Conservation (phyloP, 2,113 vertebrate genomes). For the Pygoscelis antarcticus region DNA sequence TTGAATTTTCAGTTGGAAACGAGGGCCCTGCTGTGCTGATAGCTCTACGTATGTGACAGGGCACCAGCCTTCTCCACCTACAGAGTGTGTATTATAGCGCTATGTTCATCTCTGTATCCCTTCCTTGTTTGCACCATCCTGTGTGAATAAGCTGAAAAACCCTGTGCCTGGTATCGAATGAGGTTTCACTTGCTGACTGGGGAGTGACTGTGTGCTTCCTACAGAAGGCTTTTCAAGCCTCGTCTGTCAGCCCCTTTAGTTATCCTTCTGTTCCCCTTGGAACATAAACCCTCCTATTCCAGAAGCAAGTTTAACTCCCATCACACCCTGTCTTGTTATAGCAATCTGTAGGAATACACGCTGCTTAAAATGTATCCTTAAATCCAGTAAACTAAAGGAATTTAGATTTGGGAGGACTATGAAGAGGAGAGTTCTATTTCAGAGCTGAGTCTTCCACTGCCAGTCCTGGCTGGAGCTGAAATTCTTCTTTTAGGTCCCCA, state of each 20-base stretch:
- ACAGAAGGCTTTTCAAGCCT: neutral
- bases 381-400: neutral
- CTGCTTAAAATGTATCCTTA: neutral
- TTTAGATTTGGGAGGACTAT: neutral
- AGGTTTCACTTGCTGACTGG: neutral
- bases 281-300: neutral
- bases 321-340: neutral
- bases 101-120: neutral
- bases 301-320: neutral
- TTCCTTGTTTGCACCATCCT: neutral
- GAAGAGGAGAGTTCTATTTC: neutral
- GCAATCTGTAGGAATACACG: neutral
- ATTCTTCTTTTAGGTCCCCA: neutral
- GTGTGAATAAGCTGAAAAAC: neutral
- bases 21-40: neutral
- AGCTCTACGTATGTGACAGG: neutral
- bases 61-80: neutral
- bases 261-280: neutral
- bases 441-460: neutral
- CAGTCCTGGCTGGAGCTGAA: neutral
- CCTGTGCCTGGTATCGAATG: neutral
- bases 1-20: neutral
- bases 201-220: neutral
- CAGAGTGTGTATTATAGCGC: neutral
- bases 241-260: neutral